A percentile compares a stretch with the other conserved stretches of the same genome.
Evolutionary conservation across 2,888 invertebrate genomes (phyloP).

Genomic region (Salticus scenicus): DNA sequence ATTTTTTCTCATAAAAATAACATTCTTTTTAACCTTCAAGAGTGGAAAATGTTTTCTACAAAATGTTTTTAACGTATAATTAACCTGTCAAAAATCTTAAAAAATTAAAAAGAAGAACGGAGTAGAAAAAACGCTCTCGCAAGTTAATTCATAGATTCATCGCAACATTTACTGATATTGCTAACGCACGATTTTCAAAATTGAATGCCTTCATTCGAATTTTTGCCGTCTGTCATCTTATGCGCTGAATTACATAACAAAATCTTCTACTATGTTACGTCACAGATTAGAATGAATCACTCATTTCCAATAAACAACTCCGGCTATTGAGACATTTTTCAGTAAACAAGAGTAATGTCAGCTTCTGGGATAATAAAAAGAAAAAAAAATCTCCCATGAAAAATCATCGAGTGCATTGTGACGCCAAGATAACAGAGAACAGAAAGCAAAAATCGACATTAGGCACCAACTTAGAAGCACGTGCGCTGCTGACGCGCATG

Average conservation of each 20-base stretch:
- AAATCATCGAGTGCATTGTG: neutral
- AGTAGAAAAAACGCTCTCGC: no score
- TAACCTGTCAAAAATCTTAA: no score
- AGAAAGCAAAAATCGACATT: neutral
- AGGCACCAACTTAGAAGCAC: conserved; percentile 2
- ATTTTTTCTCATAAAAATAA: no score
- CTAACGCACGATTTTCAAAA: no score
- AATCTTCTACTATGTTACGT: neutral
- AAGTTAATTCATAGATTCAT: no score
- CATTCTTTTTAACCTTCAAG: no score
- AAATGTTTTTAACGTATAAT: no score
- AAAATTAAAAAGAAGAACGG: no score
- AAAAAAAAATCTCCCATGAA: neutral
- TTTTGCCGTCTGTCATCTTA: no score
- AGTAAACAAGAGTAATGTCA: neutral
- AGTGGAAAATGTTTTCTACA: no score
- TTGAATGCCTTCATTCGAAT: no score
- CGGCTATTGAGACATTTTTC: neutral
- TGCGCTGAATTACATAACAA: neutral
- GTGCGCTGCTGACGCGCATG: neutral
- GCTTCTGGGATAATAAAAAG: neutral
- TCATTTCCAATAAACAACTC: neutral
- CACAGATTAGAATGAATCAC: neutral
- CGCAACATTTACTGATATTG: no score
- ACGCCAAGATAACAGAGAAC: conserved; percentile 12